These are phyloP conservation scores for Chouioia cunea DNA, from an alignment of 2,888 invertebrate species.

Conservation along the genomic window DNA sequence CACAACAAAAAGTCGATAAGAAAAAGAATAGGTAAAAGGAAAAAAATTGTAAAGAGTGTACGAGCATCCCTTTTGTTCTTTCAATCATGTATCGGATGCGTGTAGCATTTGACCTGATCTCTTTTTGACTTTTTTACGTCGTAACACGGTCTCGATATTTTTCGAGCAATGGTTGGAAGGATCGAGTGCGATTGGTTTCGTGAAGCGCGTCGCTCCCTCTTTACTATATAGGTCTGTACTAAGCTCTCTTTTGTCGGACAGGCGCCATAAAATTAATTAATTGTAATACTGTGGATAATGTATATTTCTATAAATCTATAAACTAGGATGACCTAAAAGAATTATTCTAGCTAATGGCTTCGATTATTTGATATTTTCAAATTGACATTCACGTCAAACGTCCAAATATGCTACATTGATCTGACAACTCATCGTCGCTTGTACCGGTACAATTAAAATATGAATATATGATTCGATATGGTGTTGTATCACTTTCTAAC, in stretches of 20 bases:
- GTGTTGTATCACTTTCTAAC: too few species aligned
- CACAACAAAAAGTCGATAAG: neutral
- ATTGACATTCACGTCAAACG: too few species aligned
- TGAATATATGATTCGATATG: too few species aligned
- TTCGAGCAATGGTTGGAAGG: constrained; percentile 10
- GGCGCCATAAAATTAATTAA: neutral
- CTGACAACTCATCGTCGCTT: too few species aligned
- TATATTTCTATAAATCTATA: too few species aligned
- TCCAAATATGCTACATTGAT: too few species aligned
- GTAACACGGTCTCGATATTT: constrained; percentile 16
- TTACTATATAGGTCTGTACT: neutral
- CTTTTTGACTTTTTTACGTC: constrained; percentile 15
- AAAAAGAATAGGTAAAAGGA: neutral
- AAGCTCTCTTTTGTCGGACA: neutral
- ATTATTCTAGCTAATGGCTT: too few species aligned
- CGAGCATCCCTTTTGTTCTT: constrained; percentile 24
- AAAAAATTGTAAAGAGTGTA: neutral
- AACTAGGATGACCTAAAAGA: too few species aligned
- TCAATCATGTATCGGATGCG: constrained; percentile 20
- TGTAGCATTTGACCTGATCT: constrained; percentile 13
- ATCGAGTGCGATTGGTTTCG: constrained; percentile 36
- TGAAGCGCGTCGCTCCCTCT: constrained; percentile 12
- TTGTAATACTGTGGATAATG: too few species aligned
- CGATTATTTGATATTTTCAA: too few species aligned
- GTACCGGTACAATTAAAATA: too few species aligned